Conservation (phyloP, 1,140 invertebrate species). For the Thalassaphorura encarpata region DNA sequence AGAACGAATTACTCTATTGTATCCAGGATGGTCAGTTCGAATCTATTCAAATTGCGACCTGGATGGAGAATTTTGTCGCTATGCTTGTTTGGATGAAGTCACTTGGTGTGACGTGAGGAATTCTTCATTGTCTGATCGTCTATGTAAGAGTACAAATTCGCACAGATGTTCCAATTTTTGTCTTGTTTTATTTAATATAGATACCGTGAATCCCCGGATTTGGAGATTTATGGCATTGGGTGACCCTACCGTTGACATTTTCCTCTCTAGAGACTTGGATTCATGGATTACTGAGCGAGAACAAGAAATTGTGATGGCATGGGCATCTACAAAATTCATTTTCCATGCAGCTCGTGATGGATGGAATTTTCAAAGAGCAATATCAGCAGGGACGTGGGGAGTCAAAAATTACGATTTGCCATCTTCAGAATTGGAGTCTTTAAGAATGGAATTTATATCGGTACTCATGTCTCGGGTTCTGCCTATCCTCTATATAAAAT, state of each 20-base stretch:
- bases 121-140: too few relatives aligned
- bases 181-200: background rate
- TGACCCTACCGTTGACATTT: slow-evolving; percentile 26
- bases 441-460: background rate
- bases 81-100: background rate
- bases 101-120: background rate
- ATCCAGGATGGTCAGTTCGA: background rate
- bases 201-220: slow-evolving; percentile 1
- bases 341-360: slow-evolving; percentile 33
- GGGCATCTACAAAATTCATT: slow-evolving; percentile 20
- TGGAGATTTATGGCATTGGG: slow-evolving; percentile 29
- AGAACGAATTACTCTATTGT: background rate
- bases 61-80: background rate
- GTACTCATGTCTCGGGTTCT: background rate
- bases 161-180: background rate
- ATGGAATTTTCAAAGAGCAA: background rate
- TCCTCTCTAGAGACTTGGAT: slow-evolving; percentile 28
- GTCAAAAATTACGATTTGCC: background rate
- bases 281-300: slow-evolving; percentile 21
- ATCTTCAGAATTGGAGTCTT: background rate
- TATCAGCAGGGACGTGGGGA: background rate
- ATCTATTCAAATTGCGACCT: background rate
- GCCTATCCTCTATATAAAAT: background rate
- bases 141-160: background rate
- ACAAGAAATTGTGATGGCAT: slow-evolving; percentile 25